phyloP scores from a whole-genome alignment of 2,888 invertebrate genomes.

The Hyles lineata region DNA sequence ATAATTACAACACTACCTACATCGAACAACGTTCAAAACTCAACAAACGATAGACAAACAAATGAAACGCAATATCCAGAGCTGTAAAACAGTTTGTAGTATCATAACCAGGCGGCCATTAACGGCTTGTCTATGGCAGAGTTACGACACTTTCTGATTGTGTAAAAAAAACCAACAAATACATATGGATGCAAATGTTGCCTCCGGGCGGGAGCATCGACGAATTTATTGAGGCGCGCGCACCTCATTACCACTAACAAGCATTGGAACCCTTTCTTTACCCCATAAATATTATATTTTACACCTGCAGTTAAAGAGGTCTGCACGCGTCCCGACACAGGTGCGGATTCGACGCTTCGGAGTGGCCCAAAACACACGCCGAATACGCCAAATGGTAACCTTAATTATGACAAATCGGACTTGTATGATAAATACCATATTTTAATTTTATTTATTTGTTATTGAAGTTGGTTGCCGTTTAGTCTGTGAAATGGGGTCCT shows the following conservation, averaged over 20 bases:
- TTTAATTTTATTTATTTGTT: too few species aligned
- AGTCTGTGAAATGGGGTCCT: too few species aligned
- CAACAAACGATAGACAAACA: neutral
- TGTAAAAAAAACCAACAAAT: constrained; percentile 53
- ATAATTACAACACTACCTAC: too few species aligned
- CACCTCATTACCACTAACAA: constrained; percentile 83
- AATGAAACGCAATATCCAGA: neutral
- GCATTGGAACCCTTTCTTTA: constrained; percentile 78
- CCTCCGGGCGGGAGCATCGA: constrained; percentile 71
- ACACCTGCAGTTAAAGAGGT: constrained; percentile 73
- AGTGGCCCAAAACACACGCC: neutral
- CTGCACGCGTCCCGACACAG: constrained; percentile 5
- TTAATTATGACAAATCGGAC: too few species aligned
- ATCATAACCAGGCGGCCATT: constrained; percentile 32
- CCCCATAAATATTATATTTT: constrained; percentile 82
- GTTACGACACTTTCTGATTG: constrained; percentile 45
- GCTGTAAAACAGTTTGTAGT: neutral
- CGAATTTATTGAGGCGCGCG: constrained; percentile 78
- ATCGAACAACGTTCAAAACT: neutral
- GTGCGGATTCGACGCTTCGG: neutral
- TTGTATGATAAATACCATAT: neutral
- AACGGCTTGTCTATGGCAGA: constrained; percentile 50
- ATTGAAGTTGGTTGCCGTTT: too few species aligned
- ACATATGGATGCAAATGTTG: constrained; percentile 80
- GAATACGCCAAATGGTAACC: too few species aligned